phyloP scores from a whole-genome alignment of 2,113 vertebrate species.

The Baryphthengus martii region DNA sequence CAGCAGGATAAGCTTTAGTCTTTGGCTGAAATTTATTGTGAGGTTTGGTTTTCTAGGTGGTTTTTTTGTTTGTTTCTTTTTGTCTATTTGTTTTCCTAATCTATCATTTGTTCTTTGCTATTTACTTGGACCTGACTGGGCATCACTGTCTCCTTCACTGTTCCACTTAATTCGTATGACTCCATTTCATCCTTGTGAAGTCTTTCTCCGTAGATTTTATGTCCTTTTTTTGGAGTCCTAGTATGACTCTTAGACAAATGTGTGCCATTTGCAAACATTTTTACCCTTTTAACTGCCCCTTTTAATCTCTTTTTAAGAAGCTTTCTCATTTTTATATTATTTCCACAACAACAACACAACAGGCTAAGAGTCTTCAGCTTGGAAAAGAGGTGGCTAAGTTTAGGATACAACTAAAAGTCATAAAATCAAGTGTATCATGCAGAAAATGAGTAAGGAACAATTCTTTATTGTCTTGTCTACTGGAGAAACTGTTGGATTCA shows the following conservation, averaged over 20 bases:
- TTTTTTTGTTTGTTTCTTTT: neutral
- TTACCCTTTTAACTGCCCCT: neutral
- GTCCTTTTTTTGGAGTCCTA: neutral
- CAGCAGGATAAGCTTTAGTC: neutral
- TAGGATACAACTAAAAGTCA: neutral
- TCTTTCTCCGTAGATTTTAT: neutral
- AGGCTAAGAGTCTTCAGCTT: neutral
- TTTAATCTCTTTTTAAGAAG: neutral
- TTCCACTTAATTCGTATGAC: neutral
- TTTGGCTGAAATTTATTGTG: neutral
- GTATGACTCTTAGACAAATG: neutral
- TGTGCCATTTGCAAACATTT: neutral
- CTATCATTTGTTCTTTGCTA: neutral
- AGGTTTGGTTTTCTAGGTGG: rapidly evolving
- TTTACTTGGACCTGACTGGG: neutral
- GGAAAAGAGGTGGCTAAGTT: neutral
- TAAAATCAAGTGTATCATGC: neutral
- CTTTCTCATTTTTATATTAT: neutral
- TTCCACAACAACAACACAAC: neutral
- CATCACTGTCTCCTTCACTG: neutral
- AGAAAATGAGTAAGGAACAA: neutral
- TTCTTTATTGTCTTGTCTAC: neutral
- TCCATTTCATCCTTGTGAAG: neutral
- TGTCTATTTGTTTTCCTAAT: neutral
- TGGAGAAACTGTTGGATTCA: neutral